phyloP scores from a whole-genome alignment of 2,113 vertebrate species.

The Mobula birostris region DNA sequence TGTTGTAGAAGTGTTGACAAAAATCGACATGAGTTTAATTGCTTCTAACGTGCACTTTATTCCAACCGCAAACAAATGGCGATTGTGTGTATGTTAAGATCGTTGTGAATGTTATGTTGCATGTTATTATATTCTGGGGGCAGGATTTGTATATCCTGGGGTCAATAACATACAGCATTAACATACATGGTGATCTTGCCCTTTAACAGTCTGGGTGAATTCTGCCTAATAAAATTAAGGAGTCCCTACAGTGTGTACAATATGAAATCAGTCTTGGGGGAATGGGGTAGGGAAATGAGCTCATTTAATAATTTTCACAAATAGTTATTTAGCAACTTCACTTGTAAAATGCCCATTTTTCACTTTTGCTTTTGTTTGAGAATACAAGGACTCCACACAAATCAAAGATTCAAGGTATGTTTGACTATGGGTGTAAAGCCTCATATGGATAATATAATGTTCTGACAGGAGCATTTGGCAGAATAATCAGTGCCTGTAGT shows the following conservation, averaged over 20 bases:
- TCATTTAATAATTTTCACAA: background rate
- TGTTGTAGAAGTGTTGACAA: background rate
- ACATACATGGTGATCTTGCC: too few relatives aligned
- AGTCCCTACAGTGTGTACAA: background rate
- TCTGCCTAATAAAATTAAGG: too few relatives aligned
- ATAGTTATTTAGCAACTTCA: background rate
- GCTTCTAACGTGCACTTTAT: too few relatives aligned
- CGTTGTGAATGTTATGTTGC: too few relatives aligned
- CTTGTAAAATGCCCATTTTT: background rate
- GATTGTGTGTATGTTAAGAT: too few relatives aligned
- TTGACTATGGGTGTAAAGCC: background rate
- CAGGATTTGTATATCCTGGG: too few relatives aligned
- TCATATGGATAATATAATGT: background rate
- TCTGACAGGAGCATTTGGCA: background rate
- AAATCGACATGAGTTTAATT: too few relatives aligned
- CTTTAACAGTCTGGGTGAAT: too few relatives aligned
- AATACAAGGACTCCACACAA: too few relatives aligned
- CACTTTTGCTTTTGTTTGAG: background rate
- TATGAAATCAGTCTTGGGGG: constrained; percentile 31
- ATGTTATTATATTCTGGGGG: too few relatives aligned
- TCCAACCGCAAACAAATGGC: too few relatives aligned
- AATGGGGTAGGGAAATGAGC: background rate
- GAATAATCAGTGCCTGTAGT: background rate
- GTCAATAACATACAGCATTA: too few relatives aligned
- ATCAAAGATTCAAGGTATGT: background rate